Conservation (phyloP, 2,888 invertebrate species). For the Drosophila putrida region DNA sequence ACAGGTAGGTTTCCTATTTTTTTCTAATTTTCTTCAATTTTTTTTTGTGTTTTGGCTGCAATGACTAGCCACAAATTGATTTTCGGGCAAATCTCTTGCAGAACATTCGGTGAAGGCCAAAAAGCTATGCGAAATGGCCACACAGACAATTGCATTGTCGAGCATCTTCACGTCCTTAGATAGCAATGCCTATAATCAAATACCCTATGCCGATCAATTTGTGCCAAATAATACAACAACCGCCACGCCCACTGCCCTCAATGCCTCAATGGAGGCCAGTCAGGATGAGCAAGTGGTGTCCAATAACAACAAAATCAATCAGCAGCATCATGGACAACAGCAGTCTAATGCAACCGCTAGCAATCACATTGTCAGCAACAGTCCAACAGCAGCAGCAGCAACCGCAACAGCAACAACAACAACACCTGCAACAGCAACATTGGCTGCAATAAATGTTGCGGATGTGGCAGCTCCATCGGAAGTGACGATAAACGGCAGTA, state of each 20-base stretch:
- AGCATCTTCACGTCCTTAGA: slow-evolving; percentile 84
- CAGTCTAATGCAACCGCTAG: slow-evolving; percentile 32
- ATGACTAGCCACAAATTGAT: neutral
- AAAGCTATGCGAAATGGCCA: slow-evolving; percentile 85
- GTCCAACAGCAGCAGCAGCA: slow-evolving; percentile 33
- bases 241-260: slow-evolving; percentile 45
- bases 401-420: slow-evolving; percentile 8
- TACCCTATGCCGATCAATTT: slow-evolving; percentile 85
- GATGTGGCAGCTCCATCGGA: slow-evolving; percentile 21
- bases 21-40: too few relatives aligned
- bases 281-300: slow-evolving; percentile 75
- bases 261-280: slow-evolving; percentile 43
- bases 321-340: slow-evolving; percentile 76
- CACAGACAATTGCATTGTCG: slow-evolving; percentile 84
- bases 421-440: slow-evolving; percentile 11
- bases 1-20: slow-evolving; percentile 72
- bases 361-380: slow-evolving; percentile 47
- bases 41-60: neutral
- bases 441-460: slow-evolving; percentile 7
- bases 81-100: slow-evolving; percentile 31
- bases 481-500: slow-evolving; percentile 55
- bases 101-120: slow-evolving; percentile 81
- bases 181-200: slow-evolving; percentile 78
- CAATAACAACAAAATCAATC: slow-evolving; percentile 85
- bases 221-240: slow-evolving; percentile 82